These are phyloP conservation scores for Chymomyza procnemis DNA, from an alignment of 2,888 invertebrate species.

Conservation along the genomic window DNA sequence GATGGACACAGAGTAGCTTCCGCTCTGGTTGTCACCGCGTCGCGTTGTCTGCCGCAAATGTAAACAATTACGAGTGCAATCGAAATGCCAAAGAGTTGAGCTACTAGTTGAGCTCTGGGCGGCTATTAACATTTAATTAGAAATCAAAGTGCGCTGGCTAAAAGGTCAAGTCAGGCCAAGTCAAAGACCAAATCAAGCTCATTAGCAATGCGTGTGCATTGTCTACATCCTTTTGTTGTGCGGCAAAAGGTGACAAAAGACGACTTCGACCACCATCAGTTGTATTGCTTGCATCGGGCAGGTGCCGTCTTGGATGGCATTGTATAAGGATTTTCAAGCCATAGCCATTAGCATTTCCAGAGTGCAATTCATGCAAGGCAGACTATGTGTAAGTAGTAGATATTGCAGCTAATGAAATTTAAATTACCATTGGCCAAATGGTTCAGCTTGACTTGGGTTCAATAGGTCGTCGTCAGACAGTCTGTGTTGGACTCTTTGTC, in stretches of 20 bases:
- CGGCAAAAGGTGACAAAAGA: slow-evolving; percentile 16
- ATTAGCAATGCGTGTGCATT: slow-evolving; percentile 50
- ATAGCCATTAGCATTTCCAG: slow-evolving; percentile 35
- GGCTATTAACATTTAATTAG: slow-evolving; percentile 67
- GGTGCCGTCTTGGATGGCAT: slow-evolving; percentile 35
- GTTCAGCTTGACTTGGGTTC: slow-evolving; percentile 34
- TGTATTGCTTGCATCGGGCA: slow-evolving; percentile 36
- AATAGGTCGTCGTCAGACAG: slow-evolving; percentile 55
- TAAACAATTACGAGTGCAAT: slow-evolving; percentile 13
- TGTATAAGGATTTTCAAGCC: slow-evolving; percentile 6
- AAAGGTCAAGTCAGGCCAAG: slow-evolving; percentile 22
- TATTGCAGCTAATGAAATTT: slow-evolving; percentile 48
- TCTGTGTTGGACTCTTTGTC: slow-evolving; percentile 27
- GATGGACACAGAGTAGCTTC: slow-evolving; percentile 58
- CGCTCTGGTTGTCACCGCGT: slow-evolving; percentile 42
- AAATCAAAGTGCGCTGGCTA: slow-evolving; percentile 52
- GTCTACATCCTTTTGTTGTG: slow-evolving; percentile 28
- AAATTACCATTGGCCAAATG: slow-evolving; percentile 34
- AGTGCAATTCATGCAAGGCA: slow-evolving; percentile 8
- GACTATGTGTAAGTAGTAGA: slow-evolving; percentile 13
- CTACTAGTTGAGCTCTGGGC: too few species aligned
- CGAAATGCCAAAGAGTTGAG: slow-evolving; percentile 47
- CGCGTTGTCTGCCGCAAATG: slow-evolving; percentile 31
- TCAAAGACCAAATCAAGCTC: slow-evolving; percentile 4
- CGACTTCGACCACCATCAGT: slow-evolving; percentile 27